phyloP scores from a whole-genome alignment of 2,113 vertebrate species.

The Pimephales promelas region DNA sequence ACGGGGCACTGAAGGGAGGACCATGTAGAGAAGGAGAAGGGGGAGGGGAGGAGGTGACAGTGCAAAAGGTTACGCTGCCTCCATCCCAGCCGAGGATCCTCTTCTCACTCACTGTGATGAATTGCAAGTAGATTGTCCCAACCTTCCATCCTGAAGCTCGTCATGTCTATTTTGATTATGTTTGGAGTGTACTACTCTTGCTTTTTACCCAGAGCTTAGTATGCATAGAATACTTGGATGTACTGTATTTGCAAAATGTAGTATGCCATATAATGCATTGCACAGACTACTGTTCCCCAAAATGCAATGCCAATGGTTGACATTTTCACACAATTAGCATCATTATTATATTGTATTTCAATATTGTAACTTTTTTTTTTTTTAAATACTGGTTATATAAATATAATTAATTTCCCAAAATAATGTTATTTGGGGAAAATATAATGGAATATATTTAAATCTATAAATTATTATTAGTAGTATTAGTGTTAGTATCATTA shows the following conservation, averaged over 20 bases:
- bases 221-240: not conserved
- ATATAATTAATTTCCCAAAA: too few relatives aligned
- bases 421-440: not conserved
- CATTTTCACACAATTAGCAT: not conserved
- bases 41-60: conserved; percentile 37
- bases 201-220: not conserved
- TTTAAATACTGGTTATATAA: not conserved
- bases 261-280: not conserved
- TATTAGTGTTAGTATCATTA: not conserved
- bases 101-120: conserved; percentile 40
- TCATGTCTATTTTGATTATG: not conserved
- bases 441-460: not conserved
- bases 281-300: not conserved
- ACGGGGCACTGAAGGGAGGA: not conserved
- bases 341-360: not conserved
- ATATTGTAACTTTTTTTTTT: not conserved
- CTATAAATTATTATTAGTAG: not conserved
- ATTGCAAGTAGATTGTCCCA: conserved; percentile 26
- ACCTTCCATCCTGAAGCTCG: conserved; percentile 16
- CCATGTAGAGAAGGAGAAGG: not conserved
- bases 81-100: conserved; percentile 27
- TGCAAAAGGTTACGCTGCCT: conserved; percentile 47
- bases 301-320: not conserved
- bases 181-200: not conserved
- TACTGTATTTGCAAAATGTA: not conserved